A percentile compares a stretch with the other conserved stretches of the same genome.
These are phyloP conservation scores for Phenacoccus solenopsis DNA, from an alignment of 1,140 invertebrate species.

Conservation along the genomic window DNA sequence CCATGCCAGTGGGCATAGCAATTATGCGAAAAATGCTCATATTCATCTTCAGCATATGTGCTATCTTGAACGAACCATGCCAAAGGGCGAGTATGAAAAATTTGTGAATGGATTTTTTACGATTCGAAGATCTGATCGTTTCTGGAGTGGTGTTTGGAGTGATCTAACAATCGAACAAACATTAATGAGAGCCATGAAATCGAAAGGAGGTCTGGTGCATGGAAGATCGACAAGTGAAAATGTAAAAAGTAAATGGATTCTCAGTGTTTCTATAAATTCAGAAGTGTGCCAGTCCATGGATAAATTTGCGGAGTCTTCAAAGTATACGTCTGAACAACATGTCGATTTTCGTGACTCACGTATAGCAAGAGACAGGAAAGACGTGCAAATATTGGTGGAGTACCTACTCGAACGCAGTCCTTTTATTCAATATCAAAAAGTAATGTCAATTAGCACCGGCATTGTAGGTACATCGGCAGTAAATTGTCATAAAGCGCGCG, in stretches of 20 bases:
- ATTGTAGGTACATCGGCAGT: constrained; percentile 31
- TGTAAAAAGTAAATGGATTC: constrained; percentile 32
- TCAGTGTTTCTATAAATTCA: constrained; percentile 29
- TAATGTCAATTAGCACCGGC: constrained; percentile 33
- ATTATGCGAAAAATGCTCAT: constrained; percentile 22
- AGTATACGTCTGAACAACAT: constrained; percentile 35
- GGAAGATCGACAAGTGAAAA: constrained; percentile 32
- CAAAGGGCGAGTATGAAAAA: constrained; percentile 31
- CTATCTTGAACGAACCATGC: neutral
- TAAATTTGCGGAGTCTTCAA: constrained; percentile 29
- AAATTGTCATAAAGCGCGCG: constrained; percentile 34
- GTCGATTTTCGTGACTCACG: constrained; percentile 33
- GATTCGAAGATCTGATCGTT: constrained; percentile 33
- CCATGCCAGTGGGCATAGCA: constrained; percentile 31
- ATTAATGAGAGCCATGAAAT: constrained; percentile 36
- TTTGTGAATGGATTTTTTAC: constrained; percentile 33
- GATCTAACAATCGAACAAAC: constrained; percentile 34
- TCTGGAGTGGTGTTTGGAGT: constrained; percentile 32
- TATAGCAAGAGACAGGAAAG: constrained; percentile 31
- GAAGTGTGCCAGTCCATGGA: constrained; percentile 27
- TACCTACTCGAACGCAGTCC: constrained; percentile 33
- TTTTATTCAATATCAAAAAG: constrained; percentile 28
- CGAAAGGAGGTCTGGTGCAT: constrained; percentile 31
- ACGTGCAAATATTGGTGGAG: constrained; percentile 30
- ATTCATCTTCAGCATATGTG: constrained; percentile 22